These are phyloP conservation scores for Caenorhabditis afra DNA, from an alignment of 2,888 invertebrate genomes.

Conservation along the genomic window DNA sequence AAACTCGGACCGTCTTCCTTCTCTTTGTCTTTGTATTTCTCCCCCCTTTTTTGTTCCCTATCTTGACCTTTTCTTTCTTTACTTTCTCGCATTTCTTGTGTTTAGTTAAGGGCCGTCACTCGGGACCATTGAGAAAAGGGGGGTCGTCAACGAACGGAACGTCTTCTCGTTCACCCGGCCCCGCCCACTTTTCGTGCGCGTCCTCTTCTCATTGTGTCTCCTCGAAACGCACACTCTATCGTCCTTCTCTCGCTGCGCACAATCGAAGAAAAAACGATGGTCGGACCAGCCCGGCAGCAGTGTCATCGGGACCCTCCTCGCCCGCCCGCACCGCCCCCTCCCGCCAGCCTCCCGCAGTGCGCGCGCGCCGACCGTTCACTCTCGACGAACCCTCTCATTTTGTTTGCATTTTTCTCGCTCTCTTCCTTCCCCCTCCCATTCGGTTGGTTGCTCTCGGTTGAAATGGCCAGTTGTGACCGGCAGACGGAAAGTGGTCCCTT, in stretches of 20 bases:
- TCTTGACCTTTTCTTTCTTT: not conserved
- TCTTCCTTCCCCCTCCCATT: not conserved
- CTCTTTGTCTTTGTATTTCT: not conserved
- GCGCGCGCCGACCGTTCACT: not conserved
- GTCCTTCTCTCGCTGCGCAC: not conserved
- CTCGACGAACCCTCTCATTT: not conserved
- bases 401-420: slow-evolving; percentile 1
- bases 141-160: no score
- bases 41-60: no score
- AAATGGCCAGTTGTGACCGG: not conserved
- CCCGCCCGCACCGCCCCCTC: not conserved
- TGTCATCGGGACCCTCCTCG: not conserved
- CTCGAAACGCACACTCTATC: slow-evolving; percentile 5
- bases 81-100: not conserved
- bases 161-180: no score
- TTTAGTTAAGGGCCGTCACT: not conserved
- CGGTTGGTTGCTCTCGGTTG: not conserved
- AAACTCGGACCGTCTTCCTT: no score
- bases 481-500: not conserved
- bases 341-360: not conserved
- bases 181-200: not conserved
- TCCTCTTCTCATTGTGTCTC: slow-evolving; percentile 6
- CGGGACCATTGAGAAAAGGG: no score
- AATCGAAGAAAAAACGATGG: slow-evolving; percentile 8
- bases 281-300: slow-evolving; percentile 1